A percentile compares a stretch with the other conserved stretches of the same genome.
Conservation (phyloP, 2,888 invertebrate species). For the Eristalis arbustorum region DNA sequence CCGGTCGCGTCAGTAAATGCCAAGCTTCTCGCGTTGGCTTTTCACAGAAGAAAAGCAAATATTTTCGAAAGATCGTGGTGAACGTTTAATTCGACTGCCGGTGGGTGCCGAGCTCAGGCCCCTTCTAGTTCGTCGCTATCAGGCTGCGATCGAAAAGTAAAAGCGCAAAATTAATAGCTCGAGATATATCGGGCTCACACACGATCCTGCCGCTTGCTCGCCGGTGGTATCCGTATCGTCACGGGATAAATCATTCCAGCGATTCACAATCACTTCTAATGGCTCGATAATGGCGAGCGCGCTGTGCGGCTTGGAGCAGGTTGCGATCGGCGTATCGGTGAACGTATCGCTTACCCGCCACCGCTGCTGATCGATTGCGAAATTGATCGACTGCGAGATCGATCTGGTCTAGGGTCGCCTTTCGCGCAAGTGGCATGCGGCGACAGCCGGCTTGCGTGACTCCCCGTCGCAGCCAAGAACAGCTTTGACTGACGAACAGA, state of each 20-base stretch:
- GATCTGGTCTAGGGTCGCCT: conserved; percentile 36
- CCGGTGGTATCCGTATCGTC: conserved; percentile 9
- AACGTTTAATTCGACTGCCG: conserved; percentile 56
- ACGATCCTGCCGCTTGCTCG: conserved; percentile 49
- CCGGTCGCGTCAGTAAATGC: conserved; percentile 23
- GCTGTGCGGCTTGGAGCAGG: conserved; percentile 57
- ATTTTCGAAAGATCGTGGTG: conserved; percentile 35
- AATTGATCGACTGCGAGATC: conserved; percentile 51
- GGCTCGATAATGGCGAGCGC: conserved; percentile 37
- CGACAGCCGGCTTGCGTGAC: conserved; percentile 54
- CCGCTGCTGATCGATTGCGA: conserved; percentile 38
- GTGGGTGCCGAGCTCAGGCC: conserved; percentile 50
- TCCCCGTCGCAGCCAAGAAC: conserved; percentile 35
- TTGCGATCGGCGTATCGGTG: conserved; percentile 17
- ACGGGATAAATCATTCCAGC: conserved; percentile 59
- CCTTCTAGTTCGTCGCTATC: conserved; percentile 49
- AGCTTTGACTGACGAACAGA: conserved; percentile 3
- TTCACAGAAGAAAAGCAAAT: conserved; percentile 51
- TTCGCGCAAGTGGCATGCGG: conserved; percentile 11
- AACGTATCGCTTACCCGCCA: conserved; percentile 14
- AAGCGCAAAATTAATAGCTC: conserved; percentile 65
- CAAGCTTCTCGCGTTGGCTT: conserved; percentile 28
- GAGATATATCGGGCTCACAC: conserved; percentile 24
- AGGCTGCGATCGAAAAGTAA: conserved; percentile 65
- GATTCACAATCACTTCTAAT: conserved; percentile 59